A percentile compares a stretch with the other conserved stretches of the same genome.
Evolutionary conservation across 2,797 vertebrate species (phyloP).

Genomic region (Trichosurus vulpecula): DNA sequence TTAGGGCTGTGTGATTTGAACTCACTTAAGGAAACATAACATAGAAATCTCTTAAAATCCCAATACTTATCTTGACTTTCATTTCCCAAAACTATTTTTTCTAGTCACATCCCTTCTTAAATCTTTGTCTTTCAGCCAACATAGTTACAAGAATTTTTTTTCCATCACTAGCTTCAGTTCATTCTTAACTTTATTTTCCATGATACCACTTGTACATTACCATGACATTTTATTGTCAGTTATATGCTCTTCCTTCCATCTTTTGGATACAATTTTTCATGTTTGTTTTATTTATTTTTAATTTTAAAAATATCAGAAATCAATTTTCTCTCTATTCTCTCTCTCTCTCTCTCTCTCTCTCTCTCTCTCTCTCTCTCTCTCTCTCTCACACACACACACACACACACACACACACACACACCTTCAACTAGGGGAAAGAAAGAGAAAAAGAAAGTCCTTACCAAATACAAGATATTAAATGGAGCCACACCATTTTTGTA

Average conservation of each 20-base stretch:
- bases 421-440: background rate
- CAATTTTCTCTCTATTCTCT: too few species aligned
- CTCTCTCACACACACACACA: too few species aligned
- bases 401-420: too few species aligned
- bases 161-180: background rate
- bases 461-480: background rate
- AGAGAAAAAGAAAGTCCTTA: background rate
- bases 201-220: background rate
- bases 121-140: background rate
- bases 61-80: too few species aligned
- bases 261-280: background rate
- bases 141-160: background rate
- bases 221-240: background rate
- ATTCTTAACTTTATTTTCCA: conserved; percentile 17
- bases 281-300: background rate
- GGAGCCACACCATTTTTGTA: background rate
- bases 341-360: too few species aligned
- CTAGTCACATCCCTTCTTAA: background rate
- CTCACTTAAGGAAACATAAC: too few species aligned
- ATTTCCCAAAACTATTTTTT: background rate
- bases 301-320: too few species aligned
- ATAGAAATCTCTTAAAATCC: too few species aligned
- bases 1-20: too few species aligned
- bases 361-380: too few species aligned
- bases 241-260: background rate